Evolutionary conservation across 2,797 vertebrate species (phyloP).

Genomic region (Hybognathus amarus): DNA sequence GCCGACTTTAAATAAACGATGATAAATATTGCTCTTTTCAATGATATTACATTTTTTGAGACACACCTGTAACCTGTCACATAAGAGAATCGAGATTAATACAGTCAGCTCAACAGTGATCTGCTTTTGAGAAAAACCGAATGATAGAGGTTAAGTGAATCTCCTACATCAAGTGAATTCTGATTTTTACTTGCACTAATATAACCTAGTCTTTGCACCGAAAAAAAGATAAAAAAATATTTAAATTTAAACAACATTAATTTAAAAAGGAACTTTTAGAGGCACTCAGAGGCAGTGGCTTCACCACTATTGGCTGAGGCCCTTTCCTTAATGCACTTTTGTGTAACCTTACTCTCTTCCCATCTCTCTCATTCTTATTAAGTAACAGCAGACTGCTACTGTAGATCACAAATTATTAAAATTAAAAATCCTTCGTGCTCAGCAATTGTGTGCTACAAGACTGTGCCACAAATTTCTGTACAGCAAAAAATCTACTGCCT

Average conservation of each 20-base stretch:
- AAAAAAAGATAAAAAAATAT: no score
- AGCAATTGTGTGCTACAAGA: background rate
- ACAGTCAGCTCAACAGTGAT: constrained; percentile 34
- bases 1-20: no score
- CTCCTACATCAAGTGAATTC: constrained; percentile 1
- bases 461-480: background rate
- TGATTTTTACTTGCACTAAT: constrained; percentile 24
- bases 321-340: constrained; percentile 61
- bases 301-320: constrained; percentile 29
- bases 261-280: background rate
- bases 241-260: constrained; percentile 4
- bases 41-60: no score
- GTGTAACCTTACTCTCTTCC: constrained; percentile 48
- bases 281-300: background rate
- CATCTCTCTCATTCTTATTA: background rate
- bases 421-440: background rate
- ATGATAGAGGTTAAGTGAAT: constrained; percentile 10
- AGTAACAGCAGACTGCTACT: constrained; percentile 1
- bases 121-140: constrained; percentile 41
- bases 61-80: background rate
- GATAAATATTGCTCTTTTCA: no score
- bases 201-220: constrained; percentile 24
- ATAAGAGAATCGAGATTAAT: background rate
- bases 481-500: background rate
- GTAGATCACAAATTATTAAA: constrained; percentile 3